Evolutionary conservation across 2,797 vertebrate genomes (phyloP).

Genomic region (Gadopsis bispinosus): DNA sequence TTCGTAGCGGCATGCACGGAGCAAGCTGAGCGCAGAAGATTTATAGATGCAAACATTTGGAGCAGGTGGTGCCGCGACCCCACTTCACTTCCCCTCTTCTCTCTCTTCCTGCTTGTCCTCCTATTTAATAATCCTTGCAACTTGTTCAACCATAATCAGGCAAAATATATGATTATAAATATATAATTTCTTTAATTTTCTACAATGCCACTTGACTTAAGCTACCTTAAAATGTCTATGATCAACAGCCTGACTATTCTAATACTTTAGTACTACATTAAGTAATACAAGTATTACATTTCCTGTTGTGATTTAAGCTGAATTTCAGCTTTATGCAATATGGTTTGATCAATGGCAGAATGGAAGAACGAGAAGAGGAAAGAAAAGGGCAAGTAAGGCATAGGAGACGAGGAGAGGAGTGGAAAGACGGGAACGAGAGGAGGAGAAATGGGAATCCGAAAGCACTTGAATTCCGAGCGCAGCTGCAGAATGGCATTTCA

Average conservation of each 20-base stretch:
- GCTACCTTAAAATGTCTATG: not conserved
- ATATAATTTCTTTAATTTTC: not conserved
- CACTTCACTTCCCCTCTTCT: constrained; percentile 58
- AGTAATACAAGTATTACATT: not conserved
- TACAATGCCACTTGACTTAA: not conserved
- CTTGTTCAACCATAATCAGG: not conserved
- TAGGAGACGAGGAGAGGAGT: not conserved
- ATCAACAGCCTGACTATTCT: not conserved
- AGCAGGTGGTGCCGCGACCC: constrained; percentile 85
- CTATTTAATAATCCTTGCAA: constrained; percentile 49
- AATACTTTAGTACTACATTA: not conserved
- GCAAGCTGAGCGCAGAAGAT: constrained; percentile 60
- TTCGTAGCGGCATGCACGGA: constrained; percentile 43
- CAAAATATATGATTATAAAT: not conserved
- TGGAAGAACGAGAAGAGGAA: not conserved
- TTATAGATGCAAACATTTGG: constrained; percentile 77
- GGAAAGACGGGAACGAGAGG: constrained; percentile 31
- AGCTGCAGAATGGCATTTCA: constrained; percentile 88
- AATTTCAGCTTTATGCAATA: not conserved
- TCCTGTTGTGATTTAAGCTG: not conserved
- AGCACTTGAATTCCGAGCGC: constrained; percentile 86
- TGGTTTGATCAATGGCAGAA: not conserved
- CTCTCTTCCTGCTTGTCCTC: constrained; percentile 37
- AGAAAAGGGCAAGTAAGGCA: not conserved
- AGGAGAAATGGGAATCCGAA: constrained; percentile 72